Conservation (phyloP, 2,888 invertebrate genomes). For the Taphrorychus bicolor region DNA sequence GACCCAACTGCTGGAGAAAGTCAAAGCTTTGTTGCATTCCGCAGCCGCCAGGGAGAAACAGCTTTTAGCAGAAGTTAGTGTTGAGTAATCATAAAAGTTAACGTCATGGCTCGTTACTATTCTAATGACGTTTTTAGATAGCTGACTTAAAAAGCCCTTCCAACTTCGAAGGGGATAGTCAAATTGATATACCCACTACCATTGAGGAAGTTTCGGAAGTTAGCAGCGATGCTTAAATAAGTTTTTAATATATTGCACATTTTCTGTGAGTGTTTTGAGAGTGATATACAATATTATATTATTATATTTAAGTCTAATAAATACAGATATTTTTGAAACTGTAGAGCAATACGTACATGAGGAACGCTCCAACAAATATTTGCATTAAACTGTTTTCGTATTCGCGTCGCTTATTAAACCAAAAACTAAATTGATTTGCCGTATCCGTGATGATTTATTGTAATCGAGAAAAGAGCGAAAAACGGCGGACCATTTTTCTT, state of each 20-base stretch:
- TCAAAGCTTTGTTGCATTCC: conserved; percentile 68
- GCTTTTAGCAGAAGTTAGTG: conserved; percentile 65
- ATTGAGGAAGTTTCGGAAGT: conserved; percentile 46
- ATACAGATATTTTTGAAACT: no score
- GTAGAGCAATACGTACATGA: no score
- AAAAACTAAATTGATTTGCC: background rate
- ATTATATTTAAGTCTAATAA: no score
- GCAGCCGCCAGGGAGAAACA: conserved; percentile 71
- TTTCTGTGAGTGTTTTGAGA: background rate
- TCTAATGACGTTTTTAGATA: conserved; percentile 8
- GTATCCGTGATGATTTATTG: background rate
- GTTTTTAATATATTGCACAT: background rate
- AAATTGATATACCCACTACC: conserved; percentile 38
- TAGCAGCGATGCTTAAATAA: conserved; percentile 34
- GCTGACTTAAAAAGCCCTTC: background rate
- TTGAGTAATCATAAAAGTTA: background rate
- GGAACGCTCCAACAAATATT: no score
- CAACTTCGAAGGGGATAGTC: conserved; percentile 2
- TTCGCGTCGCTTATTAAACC: no score
- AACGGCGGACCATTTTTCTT: background rate
- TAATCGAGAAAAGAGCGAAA: background rate
- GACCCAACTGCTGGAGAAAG: conserved; percentile 67
- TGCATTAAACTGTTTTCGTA: no score
- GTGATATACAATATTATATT: background rate
- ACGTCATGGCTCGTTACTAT: background rate